These are phyloP conservation scores for Psilopsiagon aurifrons DNA, from an alignment of 2,113 vertebrate genomes.

Conservation along the genomic window DNA sequence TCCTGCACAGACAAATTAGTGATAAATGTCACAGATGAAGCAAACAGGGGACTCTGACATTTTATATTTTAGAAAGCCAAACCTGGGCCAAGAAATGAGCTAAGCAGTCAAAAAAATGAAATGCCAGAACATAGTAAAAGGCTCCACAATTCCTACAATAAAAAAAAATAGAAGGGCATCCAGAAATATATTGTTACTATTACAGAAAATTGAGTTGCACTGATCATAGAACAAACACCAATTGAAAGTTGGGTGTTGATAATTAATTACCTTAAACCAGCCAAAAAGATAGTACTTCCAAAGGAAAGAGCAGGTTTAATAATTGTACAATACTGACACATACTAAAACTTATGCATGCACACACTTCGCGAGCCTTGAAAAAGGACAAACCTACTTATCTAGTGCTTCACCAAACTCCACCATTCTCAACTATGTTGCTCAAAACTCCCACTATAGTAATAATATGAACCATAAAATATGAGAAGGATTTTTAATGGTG, in stretches of 20 bases:
- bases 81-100: background rate
- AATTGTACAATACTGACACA: background rate
- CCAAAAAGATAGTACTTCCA: background rate
- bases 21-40: background rate
- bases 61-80: background rate
- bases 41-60: background rate
- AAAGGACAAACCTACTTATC: background rate
- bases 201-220: background rate
- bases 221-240: background rate
- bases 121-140: background rate
- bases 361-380: background rate
- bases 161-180: background rate
- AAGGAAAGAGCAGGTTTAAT: background rate
- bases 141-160: background rate
- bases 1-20: background rate
- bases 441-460: background rate
- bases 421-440: background rate
- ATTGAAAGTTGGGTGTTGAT: background rate
- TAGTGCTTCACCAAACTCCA: background rate
- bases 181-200: background rate
- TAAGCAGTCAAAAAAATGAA: background rate
- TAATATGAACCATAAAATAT: background rate
- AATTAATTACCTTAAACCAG: background rate
- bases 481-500: background rate
- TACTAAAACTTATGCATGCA: background rate